Base-by-base conservation (phyloP, 1,140 invertebrate genomes). In the Drosophila parabipectinata region DNA sequence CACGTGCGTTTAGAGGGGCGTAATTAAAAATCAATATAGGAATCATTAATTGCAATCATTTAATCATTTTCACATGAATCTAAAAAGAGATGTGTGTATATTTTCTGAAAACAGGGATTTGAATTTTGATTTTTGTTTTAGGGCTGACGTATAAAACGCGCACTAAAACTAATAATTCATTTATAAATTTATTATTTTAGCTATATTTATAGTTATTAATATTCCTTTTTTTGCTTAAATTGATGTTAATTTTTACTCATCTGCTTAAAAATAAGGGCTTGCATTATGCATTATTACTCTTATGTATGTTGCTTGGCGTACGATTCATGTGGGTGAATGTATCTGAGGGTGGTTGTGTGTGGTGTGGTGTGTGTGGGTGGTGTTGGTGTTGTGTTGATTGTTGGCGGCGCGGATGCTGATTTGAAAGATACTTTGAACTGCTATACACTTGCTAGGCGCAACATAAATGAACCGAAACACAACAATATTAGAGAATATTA, bases 121-220 rank as follows among this genome's bases (percentile, higher is more conserved):
- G 58, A 41, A 10, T 8, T 39, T 14, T 24, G 72, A 39, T 52
- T 18, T 37, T 3, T 41, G n/a, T n/a, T 10, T 4, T 10, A 7
- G 44, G 47, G 18, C 50, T 64, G 39, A 72, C 75, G 67, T 82
- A 79, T 68, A 83, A 82, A 85, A 85, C 74, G 78, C 83, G 82
- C 60, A 66, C 71, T 88, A 88, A 82, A 75, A 79, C 75, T 76
- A 68, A 78, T 87, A 88, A 85, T 87, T 87, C 83, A 88, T 79
- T 88, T 88, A 87, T 87, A 87, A 87, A 88, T 87, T 87, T 87
- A 87, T 87, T 88, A 87, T 51, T 85, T 85, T 87, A 87, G 83
- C 82, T 87, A 87, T 88, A 87, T 82, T 68, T 88, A 88, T 82
- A 87, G 60, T 88, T 77, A 85, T 88, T 81, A 87, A 68, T 88